These are phyloP conservation scores for Drosophila santomea DNA, from an alignment of 1,140 invertebrate genomes.

Conservation along the genomic window DNA sequence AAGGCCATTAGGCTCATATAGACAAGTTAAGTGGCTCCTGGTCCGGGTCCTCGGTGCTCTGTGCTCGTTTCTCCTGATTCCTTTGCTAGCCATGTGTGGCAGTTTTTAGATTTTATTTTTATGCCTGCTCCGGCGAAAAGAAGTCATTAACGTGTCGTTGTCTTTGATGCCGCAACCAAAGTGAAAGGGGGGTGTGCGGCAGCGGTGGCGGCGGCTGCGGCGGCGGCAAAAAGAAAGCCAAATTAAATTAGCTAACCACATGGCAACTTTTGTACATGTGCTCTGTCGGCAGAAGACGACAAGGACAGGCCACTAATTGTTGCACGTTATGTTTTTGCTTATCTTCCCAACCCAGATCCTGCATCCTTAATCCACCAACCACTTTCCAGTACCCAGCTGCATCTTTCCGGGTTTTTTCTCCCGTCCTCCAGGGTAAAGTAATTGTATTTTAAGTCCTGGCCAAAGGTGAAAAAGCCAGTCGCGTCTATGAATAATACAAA, in stretches of 20 bases:
- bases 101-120: conserved; percentile 79
- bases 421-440: conserved; percentile 45
- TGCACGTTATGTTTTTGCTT: conserved; percentile 82
- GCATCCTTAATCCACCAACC: neutral
- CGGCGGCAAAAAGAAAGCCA: conserved; percentile 64
- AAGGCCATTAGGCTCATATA: conserved; percentile 84
- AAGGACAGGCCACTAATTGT: conserved; percentile 73
- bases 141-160: conserved; percentile 83
- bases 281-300: conserved; percentile 16
- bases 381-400: conserved; percentile 16
- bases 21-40: conserved; percentile 84
- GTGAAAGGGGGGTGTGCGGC: conserved; percentile 12
- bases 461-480: conserved; percentile 72
- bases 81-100: conserved; percentile 54
- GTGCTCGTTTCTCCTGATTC: conserved; percentile 33
- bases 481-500: conserved; percentile 80
- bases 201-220: too few relatives aligned
- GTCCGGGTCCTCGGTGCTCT: conserved; percentile 11
- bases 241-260: conserved; percentile 84
- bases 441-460: conserved; percentile 78
- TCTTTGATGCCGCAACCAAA: conserved; percentile 73
- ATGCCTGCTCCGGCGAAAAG: conserved; percentile 74
- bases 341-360: conserved; percentile 37
- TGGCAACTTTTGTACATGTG: conserved; percentile 76
- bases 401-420: conserved; percentile 11